Conservation (phyloP, 2,888 invertebrate genomes). For the Carpatolechia fugitivella region DNA sequence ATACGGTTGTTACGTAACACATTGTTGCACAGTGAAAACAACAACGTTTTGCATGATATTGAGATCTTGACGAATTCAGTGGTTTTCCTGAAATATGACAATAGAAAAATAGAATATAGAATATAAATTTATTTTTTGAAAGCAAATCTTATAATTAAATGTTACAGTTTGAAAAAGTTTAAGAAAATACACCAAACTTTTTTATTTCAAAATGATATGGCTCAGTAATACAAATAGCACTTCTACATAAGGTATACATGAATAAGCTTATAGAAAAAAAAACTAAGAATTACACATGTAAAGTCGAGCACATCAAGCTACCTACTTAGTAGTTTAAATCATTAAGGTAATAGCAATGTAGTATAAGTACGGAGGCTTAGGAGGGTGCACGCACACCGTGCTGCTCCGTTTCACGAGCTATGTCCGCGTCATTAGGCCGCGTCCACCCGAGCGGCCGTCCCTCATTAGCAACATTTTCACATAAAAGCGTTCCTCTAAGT, state of each 20-base stretch:
- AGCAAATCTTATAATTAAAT: no score
- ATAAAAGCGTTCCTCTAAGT: slow-evolving; percentile 63
- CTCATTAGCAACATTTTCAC: slow-evolving; percentile 73
- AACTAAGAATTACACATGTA: neutral
- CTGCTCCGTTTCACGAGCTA: slow-evolving; percentile 46
- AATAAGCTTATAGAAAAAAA: no score
- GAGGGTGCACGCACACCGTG: slow-evolving; percentile 18
- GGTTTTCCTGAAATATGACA: no score
- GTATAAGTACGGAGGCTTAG: slow-evolving; percentile 3
- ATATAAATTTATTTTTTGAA: no score
- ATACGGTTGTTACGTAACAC: neutral
- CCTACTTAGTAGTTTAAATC: neutral
- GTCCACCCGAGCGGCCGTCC: slow-evolving; percentile 36
- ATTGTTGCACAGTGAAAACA: neutral
- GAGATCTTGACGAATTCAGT: no score
- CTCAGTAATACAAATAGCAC: no score
- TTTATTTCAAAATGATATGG: no score
- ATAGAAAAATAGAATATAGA: no score
- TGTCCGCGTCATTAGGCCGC: slow-evolving; percentile 63
- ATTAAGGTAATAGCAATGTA: slow-evolving; percentile 11
- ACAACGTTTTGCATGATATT: no score
- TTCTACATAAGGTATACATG: no score
- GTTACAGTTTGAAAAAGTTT: no score
- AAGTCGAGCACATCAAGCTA: neutral
- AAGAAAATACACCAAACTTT: no score